Base-by-base conservation (phyloP, 2,797 vertebrate genomes). In the Gadopsis bispinosus region DNA sequence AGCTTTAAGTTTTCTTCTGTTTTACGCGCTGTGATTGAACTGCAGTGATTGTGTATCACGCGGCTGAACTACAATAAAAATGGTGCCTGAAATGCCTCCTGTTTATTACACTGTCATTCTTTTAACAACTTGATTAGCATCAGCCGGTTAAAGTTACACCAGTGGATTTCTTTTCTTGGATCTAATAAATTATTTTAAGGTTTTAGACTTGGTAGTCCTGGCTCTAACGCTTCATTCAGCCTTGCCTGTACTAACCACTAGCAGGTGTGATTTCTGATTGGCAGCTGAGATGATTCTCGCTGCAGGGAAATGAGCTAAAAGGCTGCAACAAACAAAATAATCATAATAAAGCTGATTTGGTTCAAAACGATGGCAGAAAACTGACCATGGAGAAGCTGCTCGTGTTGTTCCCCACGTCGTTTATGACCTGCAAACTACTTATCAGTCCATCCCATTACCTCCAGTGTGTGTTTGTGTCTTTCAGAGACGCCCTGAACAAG, bases 401-500 rank as follows among this genome's bases (percentile, higher is more conserved):
- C 11, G 19, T 20, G 39, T 54, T 37, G 5, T 39, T 48, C 10
- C 31, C 48, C 37, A 22, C n/a, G 9, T 39, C 1, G 20, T 37
- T 48, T 5, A 19, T 31, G 9, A 55, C n/a, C 31, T 31, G 3
- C 19, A 20, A 62, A 20, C 53, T 54, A 47, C 31, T 33, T 64
- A 20, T 33, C 4, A 56, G 14, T 54, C 4, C 29, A 31, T 50
- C 20, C 39, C 26, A 41, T 39, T 31, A 22, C 3, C 73, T 33
- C 7, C 50, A 0, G 8, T 33, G n/a, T 33, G 3, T 17, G 35
- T 58, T 31, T 61, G n/a, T 73, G 35, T 87, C 20, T 71, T 4
- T 80, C 85, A 98, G 98, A 96, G 98, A 99, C 74, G 98, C 98
- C 1, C 95, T 99, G 84, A 99, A 99, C 93, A 99, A 99, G 95